Base-by-base conservation (phyloP, 2,113 vertebrate species). In the Syngnathus typhle region DNA sequence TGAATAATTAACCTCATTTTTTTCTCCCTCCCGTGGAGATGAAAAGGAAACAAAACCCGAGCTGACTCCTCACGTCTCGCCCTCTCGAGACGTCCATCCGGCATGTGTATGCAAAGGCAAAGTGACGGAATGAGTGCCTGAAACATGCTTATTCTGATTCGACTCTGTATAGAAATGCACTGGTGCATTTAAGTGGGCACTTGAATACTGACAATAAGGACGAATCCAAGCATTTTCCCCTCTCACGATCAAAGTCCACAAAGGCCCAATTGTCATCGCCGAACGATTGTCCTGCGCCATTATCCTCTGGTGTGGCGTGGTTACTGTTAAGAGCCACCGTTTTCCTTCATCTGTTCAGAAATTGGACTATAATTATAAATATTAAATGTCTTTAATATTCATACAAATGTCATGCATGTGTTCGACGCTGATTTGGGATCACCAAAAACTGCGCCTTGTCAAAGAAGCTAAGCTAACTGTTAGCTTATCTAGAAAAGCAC, bases 1-100 rank as follows among this genome's bases (percentile, higher is more conserved):
- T 71, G 74, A 70, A 61, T 67, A 70, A 65, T 76, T 63, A 68
- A 61, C 64, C 19, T n/a, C 18, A 68, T 58, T 60, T 74, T 70
- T 65, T 9, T 15, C 21, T 7, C 41, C 41, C n/a, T 15, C 41
- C 41, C n/a, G 12, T 16, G 11, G 41, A 46, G 60, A 62, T 62
- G 60, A 62, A 62, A 62, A 44, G 27, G n/a, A 19, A 62, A 44
- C 60, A 68, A 51, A 65, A 76, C 47, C 64, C 44, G 44, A 73
- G 63, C 52, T 49, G 69, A 78, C 62, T 62, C 38, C 56, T 7
- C 15, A 43, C n/a, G 8, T 71, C 76, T 51, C n/a, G 7, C 41
- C 60, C n/a, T 43, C 60, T 39, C 21, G 39, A 62, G n/a, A 62
- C 39, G 15, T 62, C 39, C 38, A 23, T 21, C 39, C 13, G 11